Evolutionary conservation across 2,888 invertebrate species (phyloP), one percentile per base, ranked within the genome.

Genomic region (Chrysomela aeneicollis): DNA sequence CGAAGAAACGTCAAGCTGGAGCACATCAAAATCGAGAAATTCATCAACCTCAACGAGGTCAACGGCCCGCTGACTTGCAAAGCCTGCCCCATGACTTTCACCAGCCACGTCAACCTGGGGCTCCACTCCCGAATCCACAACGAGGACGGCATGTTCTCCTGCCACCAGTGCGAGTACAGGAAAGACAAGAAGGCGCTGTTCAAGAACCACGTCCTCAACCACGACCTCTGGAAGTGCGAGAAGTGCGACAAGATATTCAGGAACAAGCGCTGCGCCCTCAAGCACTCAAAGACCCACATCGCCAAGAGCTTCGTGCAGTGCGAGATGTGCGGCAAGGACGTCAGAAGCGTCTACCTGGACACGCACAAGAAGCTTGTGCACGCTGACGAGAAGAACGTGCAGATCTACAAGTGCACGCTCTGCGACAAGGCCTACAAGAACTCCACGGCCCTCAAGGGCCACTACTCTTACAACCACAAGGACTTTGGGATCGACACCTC

Each of bases 241-340:
- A 71, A 76, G 0, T 87, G 87, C 67, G 74, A 79, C 0, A 86
- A 86, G 71, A 79, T 83, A 0, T 87, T 86, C 64, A 75, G 79
- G 0, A 64, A 83, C 51, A 83, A 84, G 65, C 85, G 85, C 32
- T 85, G 86, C 76, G 85, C 86, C 21, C 82, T 84, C 19, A 81
- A 82, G 35, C 82, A 82, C 64, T 81, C 80, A 63, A 76, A 80
- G 61, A 80, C 77, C 60, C 87, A 87, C 67, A 85, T 85, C 0
- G 86, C 86, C 0, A 86, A 86, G 64, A 86, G 86, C 55, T 80
- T 81, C 19, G 80, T 80, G 50, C 78, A 78, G 55, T 82, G 86
- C 67, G 84, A 85, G 51, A 83, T 85, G 51, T 86, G 86, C 68
- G 86, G 85, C 42, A 86, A 86, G 69, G 84, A 85, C 26, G 86